A percentile compares a stretch with the other conserved stretches of the same genome.
Evolutionary conservation across 1,140 invertebrate species (phyloP).

Genomic region (Temnothorax nylanderi): DNA sequence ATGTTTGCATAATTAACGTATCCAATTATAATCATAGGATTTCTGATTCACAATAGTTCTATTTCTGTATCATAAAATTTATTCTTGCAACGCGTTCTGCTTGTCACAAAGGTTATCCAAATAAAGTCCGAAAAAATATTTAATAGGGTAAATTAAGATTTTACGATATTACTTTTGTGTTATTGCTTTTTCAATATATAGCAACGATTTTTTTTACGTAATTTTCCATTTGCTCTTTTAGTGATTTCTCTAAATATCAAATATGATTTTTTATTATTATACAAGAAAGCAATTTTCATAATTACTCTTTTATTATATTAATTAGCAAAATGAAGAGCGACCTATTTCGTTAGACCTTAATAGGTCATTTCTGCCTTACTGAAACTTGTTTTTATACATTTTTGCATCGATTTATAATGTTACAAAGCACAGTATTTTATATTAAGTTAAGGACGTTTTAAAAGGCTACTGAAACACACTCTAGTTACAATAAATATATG

Average conservation of each 20-base stretch:
- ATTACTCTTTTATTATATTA: neutral
- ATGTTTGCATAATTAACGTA: neutral
- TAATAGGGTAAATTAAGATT: neutral
- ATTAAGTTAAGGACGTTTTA: conserved; percentile 6
- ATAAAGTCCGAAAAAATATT: neutral
- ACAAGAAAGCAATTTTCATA: neutral
- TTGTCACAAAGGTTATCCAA: neutral
- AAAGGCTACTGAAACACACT: neutral
- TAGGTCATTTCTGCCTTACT: neutral
- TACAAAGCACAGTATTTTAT: neutral
- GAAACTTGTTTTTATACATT: neutral
- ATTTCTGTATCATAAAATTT: neutral
- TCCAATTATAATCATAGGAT: neutral
- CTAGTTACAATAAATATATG: neutral
- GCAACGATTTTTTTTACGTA: neutral
- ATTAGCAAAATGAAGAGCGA: neutral
- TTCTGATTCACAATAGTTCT: neutral
- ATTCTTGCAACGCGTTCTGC: neutral
- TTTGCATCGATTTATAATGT: neutral
- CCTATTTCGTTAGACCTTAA: neutral
- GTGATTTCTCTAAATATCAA: neutral
- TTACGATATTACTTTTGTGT: neutral
- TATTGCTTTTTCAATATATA: neutral
- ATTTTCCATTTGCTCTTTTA: neutral
- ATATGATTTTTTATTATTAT: neutral